phyloP scores from a whole-genome alignment of 2,113 vertebrate species.

The Xenopus laevis region DNA sequence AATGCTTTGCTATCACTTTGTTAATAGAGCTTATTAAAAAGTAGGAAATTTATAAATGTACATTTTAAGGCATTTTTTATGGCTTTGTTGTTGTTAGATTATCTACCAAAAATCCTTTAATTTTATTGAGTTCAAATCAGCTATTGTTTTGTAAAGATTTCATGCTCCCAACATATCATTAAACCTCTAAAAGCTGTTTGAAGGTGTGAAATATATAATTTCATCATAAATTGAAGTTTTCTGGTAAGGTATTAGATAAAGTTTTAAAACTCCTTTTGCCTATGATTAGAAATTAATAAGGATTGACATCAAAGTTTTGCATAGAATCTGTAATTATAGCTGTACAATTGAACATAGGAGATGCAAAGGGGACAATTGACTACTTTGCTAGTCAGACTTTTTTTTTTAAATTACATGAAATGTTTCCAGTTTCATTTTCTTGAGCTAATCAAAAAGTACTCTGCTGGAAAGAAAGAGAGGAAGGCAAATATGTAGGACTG shows the following conservation, averaged over 20 bases:
- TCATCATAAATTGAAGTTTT: constrained; percentile 50
- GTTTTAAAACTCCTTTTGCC: constrained; percentile 59
- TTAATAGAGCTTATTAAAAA: too few species aligned
- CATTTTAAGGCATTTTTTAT: too few species aligned
- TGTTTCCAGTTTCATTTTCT: constrained; percentile 66
- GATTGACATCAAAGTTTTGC: constrained; percentile 66
- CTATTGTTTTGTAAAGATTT: constrained; percentile 46
- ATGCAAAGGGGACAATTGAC: constrained; percentile 52
- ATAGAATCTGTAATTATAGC: constrained; percentile 67
- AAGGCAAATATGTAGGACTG: constrained; percentile 54
- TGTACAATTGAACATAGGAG: constrained; percentile 60
- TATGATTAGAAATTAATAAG: constrained; percentile 72
- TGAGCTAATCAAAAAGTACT: constrained; percentile 58
- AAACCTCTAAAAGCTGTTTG: constrained; percentile 47
- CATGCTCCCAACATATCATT: constrained; percentile 46
- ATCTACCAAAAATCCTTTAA: too few species aligned
- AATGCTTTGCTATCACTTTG: too few species aligned
- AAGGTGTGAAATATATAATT: constrained; percentile 51
- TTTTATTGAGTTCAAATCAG: constrained; percentile 52
- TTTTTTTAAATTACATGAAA: constrained; percentile 61
- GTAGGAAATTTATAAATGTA: too few species aligned
- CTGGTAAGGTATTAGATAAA: constrained; percentile 52
- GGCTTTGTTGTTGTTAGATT: too few species aligned
- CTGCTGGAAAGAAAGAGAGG: constrained; percentile 56
- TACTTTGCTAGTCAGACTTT: constrained; percentile 62